A percentile compares a stretch with the other conserved stretches of the same genome.
Evolutionary conservation across 2,113 vertebrate genomes (phyloP).

Genomic region (Meleagris gallopavo): DNA sequence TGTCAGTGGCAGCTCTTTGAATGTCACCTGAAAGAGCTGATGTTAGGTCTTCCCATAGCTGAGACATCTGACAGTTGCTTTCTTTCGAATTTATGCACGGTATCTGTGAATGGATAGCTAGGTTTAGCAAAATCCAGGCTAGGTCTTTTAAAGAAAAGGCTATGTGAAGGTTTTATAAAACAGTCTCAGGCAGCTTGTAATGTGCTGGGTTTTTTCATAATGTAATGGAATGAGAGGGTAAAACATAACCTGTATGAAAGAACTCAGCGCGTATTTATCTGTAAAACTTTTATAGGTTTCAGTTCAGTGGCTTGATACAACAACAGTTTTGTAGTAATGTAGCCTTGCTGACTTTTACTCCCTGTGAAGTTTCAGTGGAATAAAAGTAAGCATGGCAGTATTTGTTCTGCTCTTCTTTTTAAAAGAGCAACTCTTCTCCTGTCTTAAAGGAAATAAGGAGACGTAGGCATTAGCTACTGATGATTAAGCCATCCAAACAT

Average conservation of each 20-base stretch:
- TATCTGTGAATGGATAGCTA: not conserved
- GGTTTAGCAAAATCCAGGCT: not conserved
- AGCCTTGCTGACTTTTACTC: not conserved
- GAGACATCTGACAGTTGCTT: not conserved
- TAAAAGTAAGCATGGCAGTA: not conserved
- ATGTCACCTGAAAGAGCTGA: not conserved
- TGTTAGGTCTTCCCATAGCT: not conserved
- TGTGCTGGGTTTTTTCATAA: not conserved
- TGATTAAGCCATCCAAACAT: not conserved
- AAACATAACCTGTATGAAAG: not conserved
- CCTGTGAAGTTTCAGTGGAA: not conserved
- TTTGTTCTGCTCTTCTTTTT: not conserved
- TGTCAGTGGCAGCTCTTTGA: not conserved
- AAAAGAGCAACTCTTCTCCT: not conserved
- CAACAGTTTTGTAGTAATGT: not conserved
- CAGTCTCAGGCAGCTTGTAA: not conserved
- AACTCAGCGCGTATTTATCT: not conserved
- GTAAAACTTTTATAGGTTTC: not conserved
- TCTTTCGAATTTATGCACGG: not conserved
- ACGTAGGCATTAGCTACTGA: not conserved
- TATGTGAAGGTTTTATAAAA: not conserved
- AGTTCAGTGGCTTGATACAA: not conserved
- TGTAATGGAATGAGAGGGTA: not conserved
- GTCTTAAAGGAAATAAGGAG: not conserved
- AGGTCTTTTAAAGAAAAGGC: not conserved